Conservation (phyloP, 2,797 vertebrate genomes). For the Sebastes steindachneri region DNA sequence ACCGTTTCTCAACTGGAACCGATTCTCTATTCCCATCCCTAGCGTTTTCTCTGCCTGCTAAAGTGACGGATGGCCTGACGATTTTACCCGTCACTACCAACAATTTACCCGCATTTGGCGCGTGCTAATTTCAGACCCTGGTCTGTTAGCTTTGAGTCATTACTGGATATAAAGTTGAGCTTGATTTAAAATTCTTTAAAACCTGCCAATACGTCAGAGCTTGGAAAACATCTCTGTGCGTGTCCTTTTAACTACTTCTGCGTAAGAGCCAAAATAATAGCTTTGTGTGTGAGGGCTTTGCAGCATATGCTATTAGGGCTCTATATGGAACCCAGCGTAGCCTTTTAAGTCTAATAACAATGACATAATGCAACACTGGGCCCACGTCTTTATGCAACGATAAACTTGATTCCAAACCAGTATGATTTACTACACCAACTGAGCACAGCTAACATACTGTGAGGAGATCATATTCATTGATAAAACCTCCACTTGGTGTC, state of each 20-base stretch:
- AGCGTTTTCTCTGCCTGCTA: too few species aligned
- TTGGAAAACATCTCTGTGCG: not conserved
- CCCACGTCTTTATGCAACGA: not conserved
- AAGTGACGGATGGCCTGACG: rapidly evolving
- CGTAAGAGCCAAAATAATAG: constrained; percentile 4
- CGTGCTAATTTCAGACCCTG: too few species aligned
- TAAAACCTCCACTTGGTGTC: not conserved
- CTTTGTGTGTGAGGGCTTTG: not conserved
- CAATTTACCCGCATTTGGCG: too few species aligned
- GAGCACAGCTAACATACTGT: constrained; percentile 9
- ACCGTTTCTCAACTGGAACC: rapidly evolving
- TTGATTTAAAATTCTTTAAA: not conserved
- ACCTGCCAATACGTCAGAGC: constrained; percentile 18
- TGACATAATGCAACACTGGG: constrained; percentile 5
- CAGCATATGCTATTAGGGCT: not conserved
- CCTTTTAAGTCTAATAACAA: not conserved
- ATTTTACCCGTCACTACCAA: too few species aligned
- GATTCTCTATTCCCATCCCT: too few species aligned
- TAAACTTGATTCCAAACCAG: constrained; percentile 11
- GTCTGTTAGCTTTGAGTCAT: not conserved
- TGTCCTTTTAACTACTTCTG: not conserved
- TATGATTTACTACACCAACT: constrained; percentile 5
- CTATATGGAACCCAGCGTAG: not conserved
- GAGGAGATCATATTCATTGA: constrained; percentile 5
- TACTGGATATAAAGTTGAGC: not conserved